These are phyloP conservation scores for Calyptommatus sinebrachiatus DNA, from an alignment of 2,113 vertebrate genomes.

Conservation along the genomic window DNA sequence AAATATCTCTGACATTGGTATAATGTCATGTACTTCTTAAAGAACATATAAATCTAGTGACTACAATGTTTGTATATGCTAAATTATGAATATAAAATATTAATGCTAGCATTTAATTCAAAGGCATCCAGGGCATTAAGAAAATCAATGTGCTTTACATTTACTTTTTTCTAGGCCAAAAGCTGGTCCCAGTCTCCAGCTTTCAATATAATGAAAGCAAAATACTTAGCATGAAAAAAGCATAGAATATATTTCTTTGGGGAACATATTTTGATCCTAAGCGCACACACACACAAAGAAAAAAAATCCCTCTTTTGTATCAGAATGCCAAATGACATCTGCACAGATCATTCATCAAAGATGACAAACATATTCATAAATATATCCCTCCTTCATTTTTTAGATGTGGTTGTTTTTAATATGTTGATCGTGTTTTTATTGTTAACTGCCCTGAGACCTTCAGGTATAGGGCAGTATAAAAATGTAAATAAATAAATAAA, in stretches of 20 bases:
- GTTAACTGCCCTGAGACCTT: no score
- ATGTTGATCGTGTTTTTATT: no score
- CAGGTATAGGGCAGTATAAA: no score
- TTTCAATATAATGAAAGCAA: constrained; percentile 33
- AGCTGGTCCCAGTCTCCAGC: constrained; percentile 16
- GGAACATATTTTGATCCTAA: constrained; percentile 5
- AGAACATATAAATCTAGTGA: constrained; percentile 8
- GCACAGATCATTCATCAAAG: constrained; percentile 12
- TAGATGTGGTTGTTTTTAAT: no score
- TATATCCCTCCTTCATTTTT: no score
- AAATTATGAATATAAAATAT: constrained; percentile 31
- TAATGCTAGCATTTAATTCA: constrained; percentile 36
- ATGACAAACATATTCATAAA: constrained; percentile 8
- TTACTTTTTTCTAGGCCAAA: constrained; percentile 27
- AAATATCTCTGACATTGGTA: constrained; percentile 24
- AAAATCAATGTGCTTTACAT: constrained; percentile 41
- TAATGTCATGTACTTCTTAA: constrained; percentile 22
- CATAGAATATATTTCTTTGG: constrained; percentile 3
- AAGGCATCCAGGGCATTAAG: constrained; percentile 10
- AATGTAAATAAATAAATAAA: no score
- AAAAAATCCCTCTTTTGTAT: neutral
- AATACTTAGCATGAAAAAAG: constrained; percentile 17
- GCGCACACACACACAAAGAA: neutral
- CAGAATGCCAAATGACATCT: constrained; percentile 9
- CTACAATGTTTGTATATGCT: constrained; percentile 19